Conservation (phyloP, 2,888 invertebrate genomes). For the Latheticus oryzae region DNA sequence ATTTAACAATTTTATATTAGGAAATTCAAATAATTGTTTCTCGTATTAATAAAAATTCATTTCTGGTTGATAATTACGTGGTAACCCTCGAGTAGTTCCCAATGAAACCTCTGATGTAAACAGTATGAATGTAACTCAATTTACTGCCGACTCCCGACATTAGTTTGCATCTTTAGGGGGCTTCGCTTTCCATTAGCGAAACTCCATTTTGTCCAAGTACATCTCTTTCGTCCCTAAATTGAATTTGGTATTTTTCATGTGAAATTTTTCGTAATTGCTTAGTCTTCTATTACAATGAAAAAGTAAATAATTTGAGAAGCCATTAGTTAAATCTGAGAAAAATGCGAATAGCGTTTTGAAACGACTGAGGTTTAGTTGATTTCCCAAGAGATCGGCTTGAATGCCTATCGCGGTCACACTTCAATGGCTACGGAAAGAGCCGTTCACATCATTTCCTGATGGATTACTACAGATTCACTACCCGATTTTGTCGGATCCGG, state of each 20-base stretch:
- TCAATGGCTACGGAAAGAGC: constrained; percentile 64
- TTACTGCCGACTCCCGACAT: constrained; percentile 59
- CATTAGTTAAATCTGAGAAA: constrained; percentile 55
- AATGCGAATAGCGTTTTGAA: constrained; percentile 46
- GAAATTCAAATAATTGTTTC: too few species aligned
- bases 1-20: constrained; percentile 7
- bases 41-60: too few species aligned
- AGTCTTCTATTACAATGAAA: constrained; percentile 18
- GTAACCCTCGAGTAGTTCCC: constrained; percentile 51
- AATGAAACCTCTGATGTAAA: constrained; percentile 61
- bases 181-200: constrained; percentile 60
- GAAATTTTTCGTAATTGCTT: constrained; percentile 9
- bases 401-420: constrained; percentile 66
- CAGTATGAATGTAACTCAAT: constrained; percentile 62
- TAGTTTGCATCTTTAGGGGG: constrained; percentile 59
- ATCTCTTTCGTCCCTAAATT: constrained; percentile 26
- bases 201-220: constrained; percentile 44
- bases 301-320: constrained; percentile 47
- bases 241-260: constrained; percentile 22
- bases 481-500: constrained; percentile 25
- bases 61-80: too few species aligned
- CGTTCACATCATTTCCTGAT: constrained; percentile 63
- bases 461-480: constrained; percentile 42
- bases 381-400: constrained; percentile 63
- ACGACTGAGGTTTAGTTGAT: constrained; percentile 61